Conservation (phyloP, 2,113 vertebrate genomes). For the Etheostoma cragini region DNA sequence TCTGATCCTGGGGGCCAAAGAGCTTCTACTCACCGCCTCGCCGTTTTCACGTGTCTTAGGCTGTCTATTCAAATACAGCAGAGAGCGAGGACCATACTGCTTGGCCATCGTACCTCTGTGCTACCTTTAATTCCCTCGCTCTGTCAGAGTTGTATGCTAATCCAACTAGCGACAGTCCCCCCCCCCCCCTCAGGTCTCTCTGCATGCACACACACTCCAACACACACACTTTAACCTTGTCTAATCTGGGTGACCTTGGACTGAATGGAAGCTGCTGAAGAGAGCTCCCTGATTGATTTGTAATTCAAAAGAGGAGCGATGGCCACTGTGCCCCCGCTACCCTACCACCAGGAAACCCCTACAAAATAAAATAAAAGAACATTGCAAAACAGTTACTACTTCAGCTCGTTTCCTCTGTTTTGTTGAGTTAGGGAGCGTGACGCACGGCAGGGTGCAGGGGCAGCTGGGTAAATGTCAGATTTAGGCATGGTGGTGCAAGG, state of each 20-base stretch:
- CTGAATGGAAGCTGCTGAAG: constrained; percentile 83
- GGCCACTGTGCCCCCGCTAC: constrained; percentile 53
- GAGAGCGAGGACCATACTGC: constrained; percentile 84
- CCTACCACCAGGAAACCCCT: constrained; percentile 39
- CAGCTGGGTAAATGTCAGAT: constrained; percentile 67
- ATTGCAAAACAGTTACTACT: background rate
- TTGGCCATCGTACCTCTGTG: constrained; percentile 74
- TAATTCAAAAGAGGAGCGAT: constrained; percentile 89
- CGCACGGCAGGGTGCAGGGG: background rate
- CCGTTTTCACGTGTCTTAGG: constrained; percentile 89
- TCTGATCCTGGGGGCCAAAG: constrained; percentile 87
- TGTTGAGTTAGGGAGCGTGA: background rate
- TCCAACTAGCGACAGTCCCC: constrained; percentile 82
- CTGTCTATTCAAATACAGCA: constrained; percentile 89
- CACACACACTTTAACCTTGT: constrained; percentile 88
- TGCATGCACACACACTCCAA: constrained; percentile 33
- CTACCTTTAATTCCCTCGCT: constrained; percentile 89
- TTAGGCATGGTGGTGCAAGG: constrained; percentile 30
- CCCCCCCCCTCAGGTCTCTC: constrained; percentile 66
- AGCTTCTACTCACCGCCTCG: constrained; percentile 81
- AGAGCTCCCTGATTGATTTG: constrained; percentile 90
- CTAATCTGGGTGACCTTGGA: constrained; percentile 96
- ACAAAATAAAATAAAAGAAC: constrained; percentile 66
- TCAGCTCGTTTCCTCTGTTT: background rate
- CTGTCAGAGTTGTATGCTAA: constrained; percentile 92